These are phyloP conservation scores for Microctenopoma lineatum DNA, from an alignment of 2,797 vertebrate genomes.

Conservation along the genomic window DNA sequence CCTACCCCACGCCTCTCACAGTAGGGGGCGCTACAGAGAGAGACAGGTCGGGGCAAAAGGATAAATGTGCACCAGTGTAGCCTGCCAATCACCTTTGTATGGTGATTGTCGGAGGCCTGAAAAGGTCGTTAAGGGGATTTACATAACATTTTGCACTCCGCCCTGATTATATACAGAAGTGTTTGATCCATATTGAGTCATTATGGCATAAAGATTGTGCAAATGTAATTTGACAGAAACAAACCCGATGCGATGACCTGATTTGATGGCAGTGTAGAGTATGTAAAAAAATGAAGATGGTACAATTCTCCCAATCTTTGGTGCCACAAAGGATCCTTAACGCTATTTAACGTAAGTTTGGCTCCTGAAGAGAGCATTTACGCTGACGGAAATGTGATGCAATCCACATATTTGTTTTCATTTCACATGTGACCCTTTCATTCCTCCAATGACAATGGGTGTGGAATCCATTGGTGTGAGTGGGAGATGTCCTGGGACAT, in stretches of 20 bases:
- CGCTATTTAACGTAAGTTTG: background rate
- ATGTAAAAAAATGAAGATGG: constrained; percentile 11
- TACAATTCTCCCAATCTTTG: background rate
- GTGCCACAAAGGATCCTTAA: background rate
- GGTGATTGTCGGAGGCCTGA: constrained; percentile 78
- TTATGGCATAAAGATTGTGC: constrained; percentile 41
- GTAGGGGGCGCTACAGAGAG: constrained; percentile 86
- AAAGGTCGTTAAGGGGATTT: constrained; percentile 87
- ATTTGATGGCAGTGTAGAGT: background rate
- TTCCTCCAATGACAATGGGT: constrained; percentile 21
- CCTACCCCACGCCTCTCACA: constrained; percentile 86
- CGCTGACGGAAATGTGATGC: background rate
- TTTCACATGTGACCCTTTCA: constrained; percentile 22
- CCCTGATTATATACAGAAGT: constrained; percentile 71
- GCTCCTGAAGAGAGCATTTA: background rate
- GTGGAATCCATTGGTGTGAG: constrained; percentile 50
- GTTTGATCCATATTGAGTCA: constrained; percentile 65
- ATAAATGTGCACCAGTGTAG: constrained; percentile 84
- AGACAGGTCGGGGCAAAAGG: constrained; percentile 77
- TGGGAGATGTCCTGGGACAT: constrained; percentile 61
- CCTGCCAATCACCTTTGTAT: constrained; percentile 87
- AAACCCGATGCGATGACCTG: constrained; percentile 1
- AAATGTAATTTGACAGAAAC: constrained; percentile 40
- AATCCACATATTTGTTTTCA: constrained; percentile 14
- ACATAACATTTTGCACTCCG: constrained; percentile 84